A percentile compares a stretch with the other conserved stretches of the same genome.
Evolutionary conservation across 2,113 vertebrate genomes (phyloP).

Genomic region (Xerus inauris): DNA sequence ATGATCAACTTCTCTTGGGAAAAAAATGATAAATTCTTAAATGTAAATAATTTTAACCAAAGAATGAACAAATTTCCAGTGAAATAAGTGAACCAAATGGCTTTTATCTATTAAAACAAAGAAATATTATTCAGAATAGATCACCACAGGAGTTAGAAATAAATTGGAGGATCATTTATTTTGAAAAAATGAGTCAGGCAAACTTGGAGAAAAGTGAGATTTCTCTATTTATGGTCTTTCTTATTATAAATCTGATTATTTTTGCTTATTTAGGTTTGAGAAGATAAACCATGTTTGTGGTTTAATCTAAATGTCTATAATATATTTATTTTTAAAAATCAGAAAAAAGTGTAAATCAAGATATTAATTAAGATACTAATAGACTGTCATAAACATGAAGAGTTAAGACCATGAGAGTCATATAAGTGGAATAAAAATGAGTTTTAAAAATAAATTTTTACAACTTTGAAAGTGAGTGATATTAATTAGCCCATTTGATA

Average conservation of each 20-base stretch:
- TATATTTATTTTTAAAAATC: constrained; percentile 31
- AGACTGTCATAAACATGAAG: background rate
- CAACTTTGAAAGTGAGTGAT: background rate
- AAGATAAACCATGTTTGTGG: background rate
- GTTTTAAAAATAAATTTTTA: background rate
- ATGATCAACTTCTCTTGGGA: background rate
- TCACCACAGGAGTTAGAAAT: background rate
- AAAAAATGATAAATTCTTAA: background rate
- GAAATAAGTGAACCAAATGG: background rate
- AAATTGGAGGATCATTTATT: background rate
- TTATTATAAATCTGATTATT: background rate
- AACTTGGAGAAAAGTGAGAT: background rate
- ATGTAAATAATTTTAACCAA: background rate
- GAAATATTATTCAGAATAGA: background rate
- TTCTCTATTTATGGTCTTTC: background rate
- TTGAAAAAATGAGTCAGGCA: background rate
- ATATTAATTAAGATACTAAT: background rate
- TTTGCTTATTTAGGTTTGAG: background rate
- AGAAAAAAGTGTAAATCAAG: constrained; percentile 4
- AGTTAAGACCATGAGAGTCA: background rate
- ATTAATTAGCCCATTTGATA: background rate
- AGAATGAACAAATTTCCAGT: background rate
- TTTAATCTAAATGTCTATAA: background rate
- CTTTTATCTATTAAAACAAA: background rate
- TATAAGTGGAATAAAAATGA: background rate